A percentile compares a stretch with the other conserved stretches of the same genome.
phyloP scores from a whole-genome alignment of 2,888 invertebrate genomes.

The Cartodere bifasciata region DNA sequence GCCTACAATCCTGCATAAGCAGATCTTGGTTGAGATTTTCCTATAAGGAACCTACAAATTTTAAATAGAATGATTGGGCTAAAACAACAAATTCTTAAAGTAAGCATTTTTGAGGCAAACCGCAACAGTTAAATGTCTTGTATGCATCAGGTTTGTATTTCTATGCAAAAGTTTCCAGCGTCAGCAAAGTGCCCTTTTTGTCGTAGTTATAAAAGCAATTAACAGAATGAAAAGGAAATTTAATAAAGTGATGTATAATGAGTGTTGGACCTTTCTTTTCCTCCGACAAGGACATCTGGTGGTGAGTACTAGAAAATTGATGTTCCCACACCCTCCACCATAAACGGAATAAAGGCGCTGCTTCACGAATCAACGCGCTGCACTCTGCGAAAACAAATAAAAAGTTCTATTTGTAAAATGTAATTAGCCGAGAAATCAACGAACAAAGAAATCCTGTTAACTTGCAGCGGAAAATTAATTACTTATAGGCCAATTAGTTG shows the following conservation, averaged over 20 bases:
- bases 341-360: constrained; percentile 6
- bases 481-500: constrained; percentile 17
- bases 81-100: too few relatives aligned
- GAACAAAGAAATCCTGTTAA: constrained; percentile 24
- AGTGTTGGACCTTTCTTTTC: constrained; percentile 20
- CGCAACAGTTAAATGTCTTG: too few relatives aligned
- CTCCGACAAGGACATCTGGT: constrained; percentile 24
- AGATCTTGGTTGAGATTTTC: too few relatives aligned
- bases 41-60: too few relatives aligned
- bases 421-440: constrained; percentile 23
- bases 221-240: constrained; percentile 23
- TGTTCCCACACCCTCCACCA: constrained; percentile 8
- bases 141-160: too few relatives aligned
- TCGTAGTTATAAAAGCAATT: constrained; percentile 26
- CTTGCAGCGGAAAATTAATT: constrained; percentile 23
- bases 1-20: too few relatives aligned
- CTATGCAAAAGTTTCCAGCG: too few relatives aligned
- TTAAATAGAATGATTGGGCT: too few relatives aligned
- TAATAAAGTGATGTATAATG: constrained; percentile 27
- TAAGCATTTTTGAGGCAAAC: too few relatives aligned
- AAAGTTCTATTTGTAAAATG: constrained; percentile 18
- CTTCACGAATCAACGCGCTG: constrained; percentile 9
- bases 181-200: too few relatives aligned
- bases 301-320: constrained; percentile 18
- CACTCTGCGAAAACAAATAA: constrained; percentile 13